A percentile compares a stretch with the other conserved stretches of the same genome.
Evolutionary conservation across 2,888 invertebrate species (phyloP).

Genomic region (Agapostemon virescens): DNA sequence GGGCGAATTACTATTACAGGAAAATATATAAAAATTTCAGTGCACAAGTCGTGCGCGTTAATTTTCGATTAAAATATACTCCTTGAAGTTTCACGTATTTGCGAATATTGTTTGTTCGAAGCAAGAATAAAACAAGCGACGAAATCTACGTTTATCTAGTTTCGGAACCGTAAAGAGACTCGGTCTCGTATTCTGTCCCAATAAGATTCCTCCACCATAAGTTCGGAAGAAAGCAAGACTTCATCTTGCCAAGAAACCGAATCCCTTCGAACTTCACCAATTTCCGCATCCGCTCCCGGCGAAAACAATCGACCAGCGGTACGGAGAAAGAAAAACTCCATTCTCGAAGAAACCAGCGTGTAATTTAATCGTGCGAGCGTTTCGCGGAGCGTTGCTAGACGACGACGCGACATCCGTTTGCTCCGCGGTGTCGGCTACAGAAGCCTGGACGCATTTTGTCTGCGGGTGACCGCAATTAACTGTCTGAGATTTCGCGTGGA

Average conservation of each 20-base stretch:
- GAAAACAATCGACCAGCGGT: not conserved
- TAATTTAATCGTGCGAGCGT: conserved; percentile 34
- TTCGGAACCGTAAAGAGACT: not conserved
- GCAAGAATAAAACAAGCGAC: not conserved
- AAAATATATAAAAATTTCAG: too few species aligned
- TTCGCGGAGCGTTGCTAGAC: conserved; percentile 21
- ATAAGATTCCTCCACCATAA: not conserved
- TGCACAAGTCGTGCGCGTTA: too few species aligned
- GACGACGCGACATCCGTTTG: conserved; percentile 48
- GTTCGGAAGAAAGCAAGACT: not conserved
- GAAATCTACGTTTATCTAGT: not conserved
- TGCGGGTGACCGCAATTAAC: conserved; percentile 76
- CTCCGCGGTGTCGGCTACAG: conserved; percentile 69
- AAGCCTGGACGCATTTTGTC: conserved; percentile 70
- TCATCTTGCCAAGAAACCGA: not conserved
- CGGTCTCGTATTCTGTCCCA: not conserved
- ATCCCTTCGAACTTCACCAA: not conserved
- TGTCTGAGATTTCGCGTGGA: conserved; percentile 68
- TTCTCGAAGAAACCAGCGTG: not conserved
- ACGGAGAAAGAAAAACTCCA: not conserved
- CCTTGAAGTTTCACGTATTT: not conserved
- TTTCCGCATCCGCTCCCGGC: not conserved
- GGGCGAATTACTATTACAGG: not conserved
- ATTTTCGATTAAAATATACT: not conserved
- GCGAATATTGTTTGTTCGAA: not conserved